Percentiles rank a stretch among this genome's conserved stretches.
Evolutionary conservation across 2,888 invertebrate genomes (phyloP).

Genomic region (Alloscopus bannaensis): DNA sequence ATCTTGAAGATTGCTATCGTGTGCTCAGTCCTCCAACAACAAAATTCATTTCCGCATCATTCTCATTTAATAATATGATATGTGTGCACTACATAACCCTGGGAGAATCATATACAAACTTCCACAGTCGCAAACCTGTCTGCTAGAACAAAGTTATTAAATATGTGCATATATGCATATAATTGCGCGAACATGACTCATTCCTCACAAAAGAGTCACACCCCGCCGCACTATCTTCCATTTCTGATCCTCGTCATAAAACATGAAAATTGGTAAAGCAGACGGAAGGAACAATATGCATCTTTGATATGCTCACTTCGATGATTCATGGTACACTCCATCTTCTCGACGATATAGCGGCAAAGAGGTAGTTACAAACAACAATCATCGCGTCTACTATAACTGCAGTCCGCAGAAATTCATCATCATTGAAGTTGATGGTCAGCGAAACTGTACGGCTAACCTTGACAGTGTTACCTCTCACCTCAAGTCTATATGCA

Average conservation of each 20-base stretch:
- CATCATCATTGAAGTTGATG: not conserved
- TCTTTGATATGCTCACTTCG: not conserved
- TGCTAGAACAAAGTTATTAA: not conserved
- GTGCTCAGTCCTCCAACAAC: constrained; percentile 17
- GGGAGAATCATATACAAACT: too few species aligned
- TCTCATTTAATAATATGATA: constrained; percentile 2
- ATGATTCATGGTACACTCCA: constrained; percentile 49
- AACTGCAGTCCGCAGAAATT: not conserved
- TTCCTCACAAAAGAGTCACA: constrained; percentile 31
- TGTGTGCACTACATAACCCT: too few species aligned
- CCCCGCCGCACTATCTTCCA: constrained; percentile 45
- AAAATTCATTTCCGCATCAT: constrained; percentile 41
- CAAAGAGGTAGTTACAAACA: too few species aligned
- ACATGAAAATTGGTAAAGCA: constrained; percentile 8
- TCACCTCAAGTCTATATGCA: not conserved
- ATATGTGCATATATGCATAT: not conserved
- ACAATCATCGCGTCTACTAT: too few species aligned
- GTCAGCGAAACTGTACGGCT: constrained; percentile 7
- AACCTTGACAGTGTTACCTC: constrained; percentile 54
- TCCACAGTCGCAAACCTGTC: not conserved
- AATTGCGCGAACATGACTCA: not conserved
- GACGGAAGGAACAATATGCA: constrained; percentile 39
- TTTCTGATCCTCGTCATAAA: constrained; percentile 33
- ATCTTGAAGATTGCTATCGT: not conserved
- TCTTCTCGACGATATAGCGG: too few species aligned